Evolutionary conservation across 1,140 invertebrate species (phyloP), one percentile per base, ranked within the genome.

Genomic region (Sycophila sp.): DNA sequence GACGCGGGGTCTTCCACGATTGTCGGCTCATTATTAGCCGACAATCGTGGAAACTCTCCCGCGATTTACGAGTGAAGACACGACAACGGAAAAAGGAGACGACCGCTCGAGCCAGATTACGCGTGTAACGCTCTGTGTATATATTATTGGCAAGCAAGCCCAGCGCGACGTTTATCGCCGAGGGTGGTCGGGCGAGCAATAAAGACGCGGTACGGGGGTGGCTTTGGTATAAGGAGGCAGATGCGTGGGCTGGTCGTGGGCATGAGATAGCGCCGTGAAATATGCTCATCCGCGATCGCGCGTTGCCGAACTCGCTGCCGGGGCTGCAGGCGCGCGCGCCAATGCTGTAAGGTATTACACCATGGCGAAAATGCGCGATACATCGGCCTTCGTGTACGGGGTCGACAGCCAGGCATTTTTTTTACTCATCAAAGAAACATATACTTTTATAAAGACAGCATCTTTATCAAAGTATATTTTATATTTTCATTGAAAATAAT

Each of bases 221-320:
- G n/a, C n/a, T n/a, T n/a, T n/a, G n/a, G n/a, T n/a, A n/a, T 15
- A 42, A 5, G 22, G 19, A 36, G 45, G 60, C 45, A 51, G 75
- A 76, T 77, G 77, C 69, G 73, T 58, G 59, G 15, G 56, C 60
- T n/a, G n/a, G n/a, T n/a, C 38, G 38, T 40, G 42, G 19, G 53
- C 32, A 28, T 42, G 65, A 77, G 79, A 82, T 82, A 83, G 78
- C 76, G 74, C 74, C 69, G 58, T 81, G 74, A 81, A 81, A 79
- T 80, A 82, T 77, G 79, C 76, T 82, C 77, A 83, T 82, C 81
- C 82, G 58, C 60, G 73, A 69, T 26, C 55, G 63, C 60, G 68
- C 47, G 40, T 56, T 74, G 68, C 51, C 65, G 34, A 53, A 49
- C 58, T n/a, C 49, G 17, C 13, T 55, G 34, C 15, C 36, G 36